Base-by-base conservation (phyloP, 2,888 invertebrate species). In the Escarpia spicata region DNA sequence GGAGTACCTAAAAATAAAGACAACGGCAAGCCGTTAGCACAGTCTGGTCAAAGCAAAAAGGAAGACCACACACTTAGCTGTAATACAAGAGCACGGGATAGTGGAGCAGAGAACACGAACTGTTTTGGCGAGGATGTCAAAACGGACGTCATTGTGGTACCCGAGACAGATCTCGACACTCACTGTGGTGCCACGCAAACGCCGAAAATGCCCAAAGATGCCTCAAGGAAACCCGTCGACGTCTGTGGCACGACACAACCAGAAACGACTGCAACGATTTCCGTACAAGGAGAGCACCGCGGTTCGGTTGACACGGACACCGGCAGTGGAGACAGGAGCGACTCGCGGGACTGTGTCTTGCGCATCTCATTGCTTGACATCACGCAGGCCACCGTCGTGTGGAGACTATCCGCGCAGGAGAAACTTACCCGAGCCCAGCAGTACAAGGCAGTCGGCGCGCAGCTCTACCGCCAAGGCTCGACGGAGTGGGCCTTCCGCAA, bases 401-500 rank as follows among this genome's bases (percentile, higher is more conserved):
- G 94, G 94, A 93, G 94, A 60, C 92, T 94, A 9, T 90, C 93
- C 3, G 91, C 92, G 15, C 92, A 93, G 60, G 93, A 95, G 60
- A 95, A 95, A 92, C 93, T 94, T 31, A 92, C 93, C 10, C 91
- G 93, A 26, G 95, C 95, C 0, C 90, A 92, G 26, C 90, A 93
- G 44, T 94, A 94, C 92, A 95, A 95, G 92, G 92, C 93, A 45
- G 93, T 95, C 91, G 96, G 98, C 4, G 97, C 98, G 0, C 96
- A 97, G 52, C 97, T 98, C 93, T 98, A 98, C 94, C 97, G 97
- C 95, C 95, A 97, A 1, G 97, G 97, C 93, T 97, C 97, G 92
- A 96, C 97, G 92, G 95, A 97, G 15, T 98, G 98, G 95, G 98
- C 98, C 0, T 98, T 98, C 94, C 96, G 97, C 93, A 97, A 97